Base-by-base conservation (phyloP, 2,888 invertebrate species). In the Phorcus lineatus region DNA sequence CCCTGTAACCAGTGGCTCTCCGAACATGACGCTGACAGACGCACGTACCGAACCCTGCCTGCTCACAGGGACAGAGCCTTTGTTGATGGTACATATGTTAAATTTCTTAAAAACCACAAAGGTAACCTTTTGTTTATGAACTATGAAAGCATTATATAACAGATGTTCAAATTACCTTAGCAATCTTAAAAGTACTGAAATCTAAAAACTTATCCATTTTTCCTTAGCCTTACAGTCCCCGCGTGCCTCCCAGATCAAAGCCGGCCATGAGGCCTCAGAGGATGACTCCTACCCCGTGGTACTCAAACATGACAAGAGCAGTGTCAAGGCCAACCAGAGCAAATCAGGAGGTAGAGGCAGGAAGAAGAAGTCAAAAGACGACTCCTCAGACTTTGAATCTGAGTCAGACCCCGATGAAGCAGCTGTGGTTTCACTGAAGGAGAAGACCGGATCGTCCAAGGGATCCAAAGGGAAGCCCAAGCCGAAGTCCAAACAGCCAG, bases 1-100 rank as follows among this genome's bases (percentile, higher is more conserved):
- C 86, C 86, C 2, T 92, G 91, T 87, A 86, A 88, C 13, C 80
- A 83, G n/a, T 92, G 92, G 92, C 81, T 92, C 70, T 91, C 92
- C 0, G 88, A 88, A 6, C 86, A 87, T 47, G 88, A 90, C 76
- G 90, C 87, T 0, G 91, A 92, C 78, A 85, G 85, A n/a, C 86
- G 85, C 67, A 92, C 92, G 2, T 89, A 91, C 83, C 84, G 89
- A 55, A 86, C 87, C n/a, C 84, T 92, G 47, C 77, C 81, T 22
- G 81, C 89, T 19, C 87, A 89, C 74, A 85, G 87, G 52, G 88
- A 89, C 54, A 82, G 88, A 36, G 87, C 86, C 53, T 88, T 90
- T 84, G 86, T 90, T 80, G 88, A 90, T 85, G 89, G 91, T 91
- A 47, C 13, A n/a, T n/a, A n/a, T n/a, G n/a, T n/a, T n/a, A n/a